Evolutionary conservation across 1,140 invertebrate genomes (phyloP), one percentile per base, ranked within the genome.

Genomic region (Drosophila baimaii): DNA sequence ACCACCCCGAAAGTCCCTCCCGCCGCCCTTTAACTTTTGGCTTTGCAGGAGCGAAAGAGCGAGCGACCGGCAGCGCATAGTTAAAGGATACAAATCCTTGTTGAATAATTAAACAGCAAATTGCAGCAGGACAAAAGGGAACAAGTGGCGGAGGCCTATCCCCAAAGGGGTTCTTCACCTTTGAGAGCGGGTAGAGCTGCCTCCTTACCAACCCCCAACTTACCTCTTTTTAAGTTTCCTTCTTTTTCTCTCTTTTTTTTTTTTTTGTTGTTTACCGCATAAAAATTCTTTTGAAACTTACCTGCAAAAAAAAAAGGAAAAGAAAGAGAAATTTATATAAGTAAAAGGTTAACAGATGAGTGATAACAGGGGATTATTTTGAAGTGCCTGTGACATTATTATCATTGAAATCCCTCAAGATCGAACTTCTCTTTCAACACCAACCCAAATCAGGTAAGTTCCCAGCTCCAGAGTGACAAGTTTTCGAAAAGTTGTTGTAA

Each of bases 101-200:
- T 72, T 84, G 65, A 77, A 81, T 85, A 84, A 85, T 85, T 85
- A 77, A 77, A 69, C 75, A 62, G 58, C 55, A 83, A 82, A 83
- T 82, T 83, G 79, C 75, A 83, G 79, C 79, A 71, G 65, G 69
- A 73, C 70, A 73, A 73, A 73, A 72, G 55, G 46, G 55, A 31
- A 21, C 56, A 44, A 73, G 46, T 73, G 56, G 69, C 44, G 27
- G 35, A 37, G 31, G 55, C 65, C 65, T 51, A 62, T 72, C 69
- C 68, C 71, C 68, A 31, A 61, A 8, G 56, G 71, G 25, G 55
- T 33, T 54, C 37, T 62, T 72, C 17, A 69, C 44, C 55, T 35
- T 29, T 29, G 39, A 31, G 51, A 54, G 23, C 15, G 35, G 21
- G 21, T n/a, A n/a, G n/a, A n/a, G n/a, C n/a, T n/a, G n/a, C 35